Base-by-base conservation (phyloP, 2,888 invertebrate species). In the Apamea anceps region DNA sequence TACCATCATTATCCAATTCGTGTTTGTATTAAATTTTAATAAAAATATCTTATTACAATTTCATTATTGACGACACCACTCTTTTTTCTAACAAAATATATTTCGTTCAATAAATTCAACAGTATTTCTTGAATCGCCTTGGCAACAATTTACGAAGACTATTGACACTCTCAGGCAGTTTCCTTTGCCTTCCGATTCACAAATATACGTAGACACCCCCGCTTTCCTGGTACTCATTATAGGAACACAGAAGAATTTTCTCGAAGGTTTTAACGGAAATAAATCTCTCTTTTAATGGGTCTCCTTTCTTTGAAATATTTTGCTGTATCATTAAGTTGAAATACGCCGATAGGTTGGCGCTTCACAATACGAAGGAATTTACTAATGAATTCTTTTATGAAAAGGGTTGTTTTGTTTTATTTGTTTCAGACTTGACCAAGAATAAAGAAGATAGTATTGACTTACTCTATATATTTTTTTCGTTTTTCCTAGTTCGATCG, bases 301-400 rank as follows among this genome's bases (percentile, higher is more conserved):
- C 67, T 82, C 66, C 66, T 73, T 82, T 77, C 72, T 75, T 82
- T 75, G 83, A 80, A 77, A 77, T 51, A 77, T 85, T 80, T 77
- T 74, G 73, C 80, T 78, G 81, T 84, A 83, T 84, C 83, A 88
- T 87, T 89, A 82, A 80, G 72, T 75, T 76, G 73, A 83, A 88
- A 87, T 81, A 78, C 80, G 67, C 21, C 68, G 70, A 81, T 84
- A 82, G 77, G 74, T 85, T 76, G 68, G 57, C 65, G 73, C 75
- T 75, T 72, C 13, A 85, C 81, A 84, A 80, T 85, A 81, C 28
- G 48, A 60, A 82, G 18, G 77, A 70, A 65, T 80, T 89, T 66
- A 70, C 70, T 70, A 78, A 86, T 83, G 81, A 82, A 75, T 77
- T 81, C 42, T 75, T 85, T 80, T 81, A 77, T 42, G 76, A 62